Base-by-base conservation (phyloP, 2,888 invertebrate species). In the Nematopogon swammerdamellus region DNA sequence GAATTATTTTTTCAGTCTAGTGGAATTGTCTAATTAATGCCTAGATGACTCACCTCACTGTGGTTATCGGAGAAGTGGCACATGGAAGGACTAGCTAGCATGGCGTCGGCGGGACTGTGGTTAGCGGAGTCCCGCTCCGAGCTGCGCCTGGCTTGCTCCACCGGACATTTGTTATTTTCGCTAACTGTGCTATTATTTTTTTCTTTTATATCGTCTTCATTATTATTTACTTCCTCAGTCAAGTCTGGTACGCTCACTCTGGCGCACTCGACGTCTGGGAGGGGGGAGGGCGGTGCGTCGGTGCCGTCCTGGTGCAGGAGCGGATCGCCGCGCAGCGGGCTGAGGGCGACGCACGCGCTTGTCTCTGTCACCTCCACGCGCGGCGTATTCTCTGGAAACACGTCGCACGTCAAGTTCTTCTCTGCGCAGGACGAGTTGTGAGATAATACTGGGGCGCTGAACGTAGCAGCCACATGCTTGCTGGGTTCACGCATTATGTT, bases 31-130 rank as follows among this genome's bases (percentile, higher is more conserved):
- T n/a, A n/a, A n/a, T n/a, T n/a, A n/a, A n/a, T n/a, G n/a, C n/a
- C n/a, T n/a, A n/a, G n/a, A n/a, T 14, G 36, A 54, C 56, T 65
- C 67, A 83, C 83, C 79, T 86, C 87, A 66, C 87, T 87, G 57
- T 86, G 86, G 60, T 83, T 84, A 64, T 87, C 87, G 52, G 86
- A 87, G 64, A 85, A 86, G 66, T 84, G 83, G 71, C 85, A 85
- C 62, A 85, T 79, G 50, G 85, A 84, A 53, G 86, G 85, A 67
- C 86, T 86, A 56, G 84, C 88, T 58, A 88, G 64, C 64, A 86
- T 85, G 36, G 85, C 85, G 59, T 89, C 89, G 49, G 85, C 82
- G 2, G 89, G 89, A 69, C 90, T 90, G 61, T 89, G 88, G 70
- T 89, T 90, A 18, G 89, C 89, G 19, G 89, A 89, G 69, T 89